Conservation (phyloP, 2,888 invertebrate species). For the Yponomeuta sedellus region DNA sequence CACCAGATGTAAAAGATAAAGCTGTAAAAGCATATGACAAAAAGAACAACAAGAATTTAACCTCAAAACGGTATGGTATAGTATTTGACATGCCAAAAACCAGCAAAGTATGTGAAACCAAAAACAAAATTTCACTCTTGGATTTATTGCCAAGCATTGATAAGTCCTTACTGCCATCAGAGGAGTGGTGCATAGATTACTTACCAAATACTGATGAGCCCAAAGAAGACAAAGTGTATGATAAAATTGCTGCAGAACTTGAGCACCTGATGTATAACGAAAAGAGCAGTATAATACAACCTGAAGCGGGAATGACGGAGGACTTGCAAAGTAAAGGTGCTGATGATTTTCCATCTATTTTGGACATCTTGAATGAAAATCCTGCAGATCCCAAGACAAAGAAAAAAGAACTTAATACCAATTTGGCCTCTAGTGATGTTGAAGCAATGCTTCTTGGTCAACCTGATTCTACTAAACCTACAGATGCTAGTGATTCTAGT, state of each 20-base stretch:
- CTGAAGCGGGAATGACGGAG: constrained; percentile 24
- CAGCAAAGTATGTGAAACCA: constrained; percentile 38
- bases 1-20: constrained; percentile 36
- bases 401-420: constrained; percentile 32
- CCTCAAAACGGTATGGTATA: constrained; percentile 55
- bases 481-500: constrained; percentile 32
- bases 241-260: constrained; percentile 68
- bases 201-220: constrained; percentile 60
- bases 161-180: constrained; percentile 53
- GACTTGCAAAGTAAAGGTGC: constrained; percentile 34
- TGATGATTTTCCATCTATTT: constrained; percentile 67
- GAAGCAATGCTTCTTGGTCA: constrained; percentile 68
- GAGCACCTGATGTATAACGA: constrained; percentile 70
- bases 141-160: constrained; percentile 52
- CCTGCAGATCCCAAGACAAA: constrained; percentile 36
- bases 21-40: constrained; percentile 30
- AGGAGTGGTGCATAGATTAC: constrained; percentile 66
- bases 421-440: constrained; percentile 62
- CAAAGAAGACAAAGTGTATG: constrained; percentile 68
- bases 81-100: constrained; percentile 49
- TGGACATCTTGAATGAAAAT: constrained; percentile 63
- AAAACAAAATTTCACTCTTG: constrained; percentile 41
- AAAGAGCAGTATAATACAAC: constrained; percentile 36
- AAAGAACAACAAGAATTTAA: constrained; percentile 28
- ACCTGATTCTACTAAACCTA: constrained; percentile 26